Evolutionary conservation across 2,113 vertebrate genomes (phyloP).

Genomic region (Phocoena sinus): DNA sequence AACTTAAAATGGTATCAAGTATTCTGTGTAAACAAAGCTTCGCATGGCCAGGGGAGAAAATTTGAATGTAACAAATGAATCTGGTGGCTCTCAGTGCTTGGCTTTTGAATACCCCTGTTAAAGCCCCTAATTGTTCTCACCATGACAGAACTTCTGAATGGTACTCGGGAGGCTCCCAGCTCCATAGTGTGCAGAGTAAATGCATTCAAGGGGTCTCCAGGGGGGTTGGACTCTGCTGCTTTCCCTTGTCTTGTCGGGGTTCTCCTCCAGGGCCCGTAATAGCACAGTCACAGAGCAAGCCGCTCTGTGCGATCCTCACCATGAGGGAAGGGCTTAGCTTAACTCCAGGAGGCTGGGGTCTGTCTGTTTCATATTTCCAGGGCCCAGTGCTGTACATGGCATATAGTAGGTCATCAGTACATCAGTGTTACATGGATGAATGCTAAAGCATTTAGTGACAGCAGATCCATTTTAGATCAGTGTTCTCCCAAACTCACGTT

Average conservation of each 20-base stretch:
- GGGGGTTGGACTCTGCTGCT: slow-evolving; percentile 30
- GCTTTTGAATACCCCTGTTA: slow-evolving; percentile 50
- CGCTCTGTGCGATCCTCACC: not conserved
- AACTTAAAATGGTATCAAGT: slow-evolving; percentile 34
- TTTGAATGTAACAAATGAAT: slow-evolving; percentile 65
- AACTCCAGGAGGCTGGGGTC: not conserved
- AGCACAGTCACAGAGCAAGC: slow-evolving; percentile 36
- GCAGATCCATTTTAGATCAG: not conserved
- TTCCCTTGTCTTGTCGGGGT: slow-evolving; percentile 44
- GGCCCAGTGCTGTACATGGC: not conserved
- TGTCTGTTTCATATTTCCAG: not conserved
- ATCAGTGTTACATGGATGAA: not conserved
- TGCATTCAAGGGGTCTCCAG: slow-evolving; percentile 18
- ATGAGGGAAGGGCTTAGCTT: slow-evolving; percentile 11
- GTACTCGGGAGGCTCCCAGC: slow-evolving; percentile 48
- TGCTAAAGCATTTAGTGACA: not conserved
- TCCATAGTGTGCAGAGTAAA: slow-evolving; percentile 36
- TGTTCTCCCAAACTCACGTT: not conserved
- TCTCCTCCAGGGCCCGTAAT: slow-evolving; percentile 46
- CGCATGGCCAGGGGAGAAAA: slow-evolving; percentile 53
- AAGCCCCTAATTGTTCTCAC: slow-evolving; percentile 64
- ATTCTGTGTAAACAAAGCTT: slow-evolving; percentile 60
- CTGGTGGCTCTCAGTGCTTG: slow-evolving; percentile 15
- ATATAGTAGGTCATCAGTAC: not conserved
- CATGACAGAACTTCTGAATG: slow-evolving; percentile 50